Conservation (phyloP, 2,888 invertebrate species). For the Cerceris rybyensis region DNA sequence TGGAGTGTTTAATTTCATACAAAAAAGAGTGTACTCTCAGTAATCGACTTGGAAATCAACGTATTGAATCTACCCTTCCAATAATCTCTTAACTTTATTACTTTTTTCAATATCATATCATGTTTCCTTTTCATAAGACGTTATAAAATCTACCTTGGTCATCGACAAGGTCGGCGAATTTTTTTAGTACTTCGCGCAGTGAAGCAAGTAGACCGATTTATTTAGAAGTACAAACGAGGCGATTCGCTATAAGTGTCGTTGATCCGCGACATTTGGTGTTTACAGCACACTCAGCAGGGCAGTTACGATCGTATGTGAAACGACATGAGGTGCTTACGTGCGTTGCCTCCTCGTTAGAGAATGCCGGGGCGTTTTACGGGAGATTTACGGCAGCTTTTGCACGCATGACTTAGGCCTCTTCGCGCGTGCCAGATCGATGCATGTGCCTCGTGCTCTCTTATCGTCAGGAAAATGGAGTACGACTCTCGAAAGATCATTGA, state of each 20-base stretch:
- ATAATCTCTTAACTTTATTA: too few relatives aligned
- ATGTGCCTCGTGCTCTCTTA: constrained; percentile 40
- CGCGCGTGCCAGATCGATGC: constrained; percentile 49
- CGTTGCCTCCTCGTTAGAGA: constrained; percentile 50
- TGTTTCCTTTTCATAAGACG: too few relatives aligned
- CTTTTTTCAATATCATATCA: too few relatives aligned
- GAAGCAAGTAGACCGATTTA: not conserved
- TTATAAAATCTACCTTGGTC: too few relatives aligned
- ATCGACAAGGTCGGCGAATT: too few relatives aligned
- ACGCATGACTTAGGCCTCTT: constrained; percentile 63
- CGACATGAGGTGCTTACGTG: constrained; percentile 17
- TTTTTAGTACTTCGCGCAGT: too few relatives aligned
- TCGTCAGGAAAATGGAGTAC: constrained; percentile 46
- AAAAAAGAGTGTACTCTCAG: too few relatives aligned
- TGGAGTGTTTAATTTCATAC: too few relatives aligned
- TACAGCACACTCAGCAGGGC: constrained; percentile 22
- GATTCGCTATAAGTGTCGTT: constrained; percentile 31
- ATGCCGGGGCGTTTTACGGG: constrained; percentile 52
- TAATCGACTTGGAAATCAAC: too few relatives aligned
- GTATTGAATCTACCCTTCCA: too few relatives aligned
- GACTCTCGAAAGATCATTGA: constrained; percentile 7
- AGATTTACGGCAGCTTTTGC: constrained; percentile 66
- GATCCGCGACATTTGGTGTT: constrained; percentile 51
- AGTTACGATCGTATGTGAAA: constrained; percentile 15
- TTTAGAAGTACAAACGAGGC: not conserved